Conservation (phyloP, 2,797 vertebrate species). For the Delichon dasypus region DNA sequence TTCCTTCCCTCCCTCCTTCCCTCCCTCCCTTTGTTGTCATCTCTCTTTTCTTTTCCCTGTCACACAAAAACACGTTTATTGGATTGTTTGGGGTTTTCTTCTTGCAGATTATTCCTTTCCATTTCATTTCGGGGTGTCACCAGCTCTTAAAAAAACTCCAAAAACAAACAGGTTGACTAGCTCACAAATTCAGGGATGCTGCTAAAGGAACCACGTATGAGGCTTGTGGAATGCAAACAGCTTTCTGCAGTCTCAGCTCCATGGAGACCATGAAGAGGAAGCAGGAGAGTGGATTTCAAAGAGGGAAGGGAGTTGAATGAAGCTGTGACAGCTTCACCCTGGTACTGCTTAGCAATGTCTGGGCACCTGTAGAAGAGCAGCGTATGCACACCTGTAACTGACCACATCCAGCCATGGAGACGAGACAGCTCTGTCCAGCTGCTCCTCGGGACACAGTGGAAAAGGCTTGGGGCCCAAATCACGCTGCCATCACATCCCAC, state of each 20-base stretch:
- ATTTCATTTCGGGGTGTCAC: neutral
- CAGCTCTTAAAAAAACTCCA: neutral
- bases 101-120: neutral
- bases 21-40: neutral
- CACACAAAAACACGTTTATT: neutral
- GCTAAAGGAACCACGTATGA: neutral
- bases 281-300: neutral
- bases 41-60: neutral
- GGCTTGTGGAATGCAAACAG: neutral
- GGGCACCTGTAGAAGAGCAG: neutral
- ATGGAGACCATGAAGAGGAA: neutral
- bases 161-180: neutral
- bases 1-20: neutral
- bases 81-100: neutral
- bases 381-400: rapidly evolving
- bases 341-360: neutral
- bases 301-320: neutral
- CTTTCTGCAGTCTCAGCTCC: neutral
- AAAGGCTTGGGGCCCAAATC: neutral
- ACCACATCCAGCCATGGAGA: neutral
- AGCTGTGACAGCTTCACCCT: neutral
- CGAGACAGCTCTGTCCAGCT: neutral
- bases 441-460: neutral
- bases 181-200: neutral
- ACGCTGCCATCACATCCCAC: neutral